phyloP scores from a whole-genome alignment of 2,888 invertebrate genomes.

The Magallana nippona region DNA sequence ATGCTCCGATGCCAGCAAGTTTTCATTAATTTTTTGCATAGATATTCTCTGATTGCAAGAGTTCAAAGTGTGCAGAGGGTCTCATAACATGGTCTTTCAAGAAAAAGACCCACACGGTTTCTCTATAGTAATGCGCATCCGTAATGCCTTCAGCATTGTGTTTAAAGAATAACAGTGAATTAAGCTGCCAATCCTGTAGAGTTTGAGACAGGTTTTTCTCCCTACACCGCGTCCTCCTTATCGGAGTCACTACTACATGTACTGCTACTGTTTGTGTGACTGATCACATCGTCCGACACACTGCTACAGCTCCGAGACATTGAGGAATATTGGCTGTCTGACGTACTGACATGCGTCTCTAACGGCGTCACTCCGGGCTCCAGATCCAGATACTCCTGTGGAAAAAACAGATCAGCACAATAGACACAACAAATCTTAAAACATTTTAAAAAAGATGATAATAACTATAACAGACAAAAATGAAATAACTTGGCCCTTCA shows the following conservation, averaged over 20 bases:
- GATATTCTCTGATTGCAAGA: conserved; percentile 26
- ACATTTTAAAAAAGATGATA: neutral
- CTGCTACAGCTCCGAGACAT: conserved; percentile 74
- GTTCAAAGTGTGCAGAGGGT: neutral
- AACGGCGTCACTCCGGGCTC: conserved; percentile 62
- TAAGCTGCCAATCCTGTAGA: conserved; percentile 20
- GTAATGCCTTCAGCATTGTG: conserved; percentile 16
- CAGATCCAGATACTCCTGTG: conserved; percentile 91
- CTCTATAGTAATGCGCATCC: neutral
- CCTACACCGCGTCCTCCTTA: conserved; percentile 29
- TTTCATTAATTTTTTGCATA: neutral
- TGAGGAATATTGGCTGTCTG: conserved; percentile 78
- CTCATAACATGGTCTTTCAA: neutral
- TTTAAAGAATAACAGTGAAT: conserved; percentile 4
- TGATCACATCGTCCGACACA: conserved; percentile 34
- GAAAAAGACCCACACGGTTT: neutral
- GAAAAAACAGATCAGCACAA: conserved; percentile 48
- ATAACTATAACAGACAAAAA: neutral
- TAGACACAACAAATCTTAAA: conserved; percentile 32
- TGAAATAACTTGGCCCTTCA: conserved; percentile 11
- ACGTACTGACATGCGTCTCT: conserved; percentile 69
- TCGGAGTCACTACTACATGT: conserved; percentile 30
- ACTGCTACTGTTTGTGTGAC: conserved; percentile 25
- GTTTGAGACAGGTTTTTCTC: conserved; percentile 18
- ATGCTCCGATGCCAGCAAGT: conserved; percentile 13